Base-by-base conservation (phyloP, 2,797 vertebrate genomes). In the Alcedo atthis region DNA sequence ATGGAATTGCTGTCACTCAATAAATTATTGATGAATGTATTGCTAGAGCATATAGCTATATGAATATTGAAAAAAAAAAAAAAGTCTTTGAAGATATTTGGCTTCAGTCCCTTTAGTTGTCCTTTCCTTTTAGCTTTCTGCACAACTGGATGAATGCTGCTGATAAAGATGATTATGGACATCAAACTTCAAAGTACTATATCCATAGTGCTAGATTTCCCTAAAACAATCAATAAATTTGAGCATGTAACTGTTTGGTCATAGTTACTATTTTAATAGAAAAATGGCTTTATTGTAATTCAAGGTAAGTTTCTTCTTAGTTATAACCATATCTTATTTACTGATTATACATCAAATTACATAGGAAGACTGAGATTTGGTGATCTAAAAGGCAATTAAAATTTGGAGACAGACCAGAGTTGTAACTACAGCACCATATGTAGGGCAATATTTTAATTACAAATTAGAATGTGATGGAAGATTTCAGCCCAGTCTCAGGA, bases 1-100 rank as follows among this genome's bases (percentile, higher is more conserved):
- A 81, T 77, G 82, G 19, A 37, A 57, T 84, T 87, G 89, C 46
- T 90, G 80, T 89, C 93, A 88, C 57, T 87, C 70, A 42, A 61
- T 77, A 43, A 58, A 18, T 68, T 76, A 62, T 59, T 83, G 92
- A 94, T 64, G 37, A 87, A 71, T 48, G 30, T 32, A 62, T 79
- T 40, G 43, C 22, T 58, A 33, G 43, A 71, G 75, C 32, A 82
- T 58, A 68, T 22, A 85, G 40, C 43, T 85, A 79, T 37, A 16
- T 61, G 57, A 87, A 81, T 70, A 92, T 1, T 68, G 40, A 83
- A 85, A 89, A 78, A 63, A 30, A 4, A 13, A 81, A 25, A 25
- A 15, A 13, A 49, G 30, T 58, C 80, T 93, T 93, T 90, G 69
- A 92, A 92, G 62, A 74, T 78, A 53, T 74, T 92, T 95, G 90